Evolutionary conservation across 2,113 vertebrate species (phyloP), one percentile per base, ranked within the genome.

Genomic region (Gymnarchus niloticus): DNA sequence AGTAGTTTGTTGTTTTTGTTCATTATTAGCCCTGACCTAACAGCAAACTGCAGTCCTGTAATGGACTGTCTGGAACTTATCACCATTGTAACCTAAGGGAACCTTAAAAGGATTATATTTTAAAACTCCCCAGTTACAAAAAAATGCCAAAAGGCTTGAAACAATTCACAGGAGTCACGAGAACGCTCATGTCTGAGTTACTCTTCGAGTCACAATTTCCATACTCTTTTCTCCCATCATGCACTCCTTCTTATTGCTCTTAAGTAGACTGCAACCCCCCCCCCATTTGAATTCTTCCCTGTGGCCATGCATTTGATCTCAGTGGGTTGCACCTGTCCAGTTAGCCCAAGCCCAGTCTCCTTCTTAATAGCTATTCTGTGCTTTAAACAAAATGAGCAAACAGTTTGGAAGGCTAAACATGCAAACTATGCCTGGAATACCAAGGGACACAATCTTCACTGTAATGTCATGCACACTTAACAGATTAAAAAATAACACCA

Each of bases 381-480:
- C 88, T 88, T 87, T 89, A 69, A 44, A 1, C 46, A 28, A 46
- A n/a, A 25, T 51, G 19, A 85, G 61, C 65, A 41, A 6, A 73
- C 12, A 41, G n/a, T n/a, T n/a, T n/a, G n/a, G n/a, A n/a, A n/a
- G n/a, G 37, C 33, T 21, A 90, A 90, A 90, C 88, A 92, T 85
- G 90, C 91, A 91, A 82, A 41, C 21, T 85, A 91, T 91, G 88
- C 89, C 89, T 87, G 90, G 94, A 92, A 94, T 92, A 94, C 92
- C 86, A 85, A 91, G 88, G 91, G 88, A 80, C 87, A 89, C 85
- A 85, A 88, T 17, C 12, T 10, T 19, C 9, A 37, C 8, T 21
- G 33, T 14, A 25, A 69, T 17, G 14, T 65, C 59, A 65, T 65
- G 33, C 59, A 10, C 59, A n/a, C n/a, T n/a, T n/a, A n/a, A n/a